Conservation (phyloP, 2,113 vertebrate genomes). For the Probosciger aterrimus region DNA sequence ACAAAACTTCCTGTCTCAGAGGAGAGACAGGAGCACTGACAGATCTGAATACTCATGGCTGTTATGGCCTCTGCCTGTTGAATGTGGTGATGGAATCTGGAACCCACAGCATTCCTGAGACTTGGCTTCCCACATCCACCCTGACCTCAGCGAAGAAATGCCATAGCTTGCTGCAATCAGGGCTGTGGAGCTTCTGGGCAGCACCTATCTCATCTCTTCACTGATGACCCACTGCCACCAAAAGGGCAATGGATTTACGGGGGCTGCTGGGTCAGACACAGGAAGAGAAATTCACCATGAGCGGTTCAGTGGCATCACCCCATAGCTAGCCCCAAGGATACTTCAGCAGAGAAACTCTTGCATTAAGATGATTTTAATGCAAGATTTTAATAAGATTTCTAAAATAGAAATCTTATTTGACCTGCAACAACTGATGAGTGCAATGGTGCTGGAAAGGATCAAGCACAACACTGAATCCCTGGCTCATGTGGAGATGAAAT, state of each 20-base stretch:
- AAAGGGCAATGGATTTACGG: neutral
- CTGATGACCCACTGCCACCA: neutral
- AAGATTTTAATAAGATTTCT: neutral
- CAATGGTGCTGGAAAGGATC: neutral
- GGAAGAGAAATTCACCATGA: neutral
- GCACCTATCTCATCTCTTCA: neutral
- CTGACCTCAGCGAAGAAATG: neutral
- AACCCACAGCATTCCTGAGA: neutral
- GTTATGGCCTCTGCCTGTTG: neutral
- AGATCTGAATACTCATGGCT: rapidly evolving
- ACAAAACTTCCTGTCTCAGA: neutral
- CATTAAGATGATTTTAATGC: neutral
- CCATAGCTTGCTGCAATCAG: neutral
- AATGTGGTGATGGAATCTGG: neutral
- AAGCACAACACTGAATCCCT: neutral
- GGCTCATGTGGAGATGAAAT: neutral
- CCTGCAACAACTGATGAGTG: neutral
- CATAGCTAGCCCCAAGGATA: neutral
- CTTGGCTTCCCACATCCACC: neutral
- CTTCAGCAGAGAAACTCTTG: neutral
- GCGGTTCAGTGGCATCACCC: neutral
- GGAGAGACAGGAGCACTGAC: rapidly evolving
- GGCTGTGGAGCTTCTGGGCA: neutral
- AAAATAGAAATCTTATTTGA: neutral
- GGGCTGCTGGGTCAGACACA: neutral